A percentile compares a stretch with the other conserved stretches of the same genome.
phyloP scores from a whole-genome alignment of 2,888 invertebrate species.

The Trichopoda pennipes region DNA sequence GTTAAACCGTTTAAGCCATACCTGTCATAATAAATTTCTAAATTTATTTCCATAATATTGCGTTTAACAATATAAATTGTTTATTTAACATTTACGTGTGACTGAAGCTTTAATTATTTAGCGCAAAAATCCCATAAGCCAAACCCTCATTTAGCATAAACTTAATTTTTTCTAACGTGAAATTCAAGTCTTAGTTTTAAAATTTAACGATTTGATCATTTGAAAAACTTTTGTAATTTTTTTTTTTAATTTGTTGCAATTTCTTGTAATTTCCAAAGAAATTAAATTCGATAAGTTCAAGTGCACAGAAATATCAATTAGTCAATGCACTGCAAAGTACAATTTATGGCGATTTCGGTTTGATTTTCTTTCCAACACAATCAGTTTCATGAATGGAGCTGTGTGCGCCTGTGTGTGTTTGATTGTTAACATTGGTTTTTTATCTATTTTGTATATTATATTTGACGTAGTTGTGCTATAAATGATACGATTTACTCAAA shows the following conservation, averaged over 20 bases:
- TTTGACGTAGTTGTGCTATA: constrained; percentile 74
- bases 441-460: constrained; percentile 61
- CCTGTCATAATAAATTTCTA: too few species aligned
- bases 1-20: too few species aligned
- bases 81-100: background rate
- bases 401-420: background rate
- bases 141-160: background rate
- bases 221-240: constrained; percentile 36
- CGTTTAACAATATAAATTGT: background rate
- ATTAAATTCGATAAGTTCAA: constrained; percentile 58
- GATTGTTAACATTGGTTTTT: constrained; percentile 4
- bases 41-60: constrained; percentile 9
- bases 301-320: constrained; percentile 55
- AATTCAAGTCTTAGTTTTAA: constrained; percentile 4
- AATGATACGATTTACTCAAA: constrained; percentile 74
- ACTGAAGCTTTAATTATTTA: constrained; percentile 24
- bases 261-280: constrained; percentile 37
- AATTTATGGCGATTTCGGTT: constrained; percentile 47
- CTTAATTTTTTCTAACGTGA: background rate
- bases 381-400: constrained; percentile 41
- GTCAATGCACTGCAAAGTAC: constrained; percentile 28
- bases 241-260: constrained; percentile 30
- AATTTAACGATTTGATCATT: constrained; percentile 23
- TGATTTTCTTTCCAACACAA: constrained; percentile 15
- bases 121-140: background rate